Conservation (phyloP, 2,113 vertebrate genomes). For the Tenebrosternarchus preto region DNA sequence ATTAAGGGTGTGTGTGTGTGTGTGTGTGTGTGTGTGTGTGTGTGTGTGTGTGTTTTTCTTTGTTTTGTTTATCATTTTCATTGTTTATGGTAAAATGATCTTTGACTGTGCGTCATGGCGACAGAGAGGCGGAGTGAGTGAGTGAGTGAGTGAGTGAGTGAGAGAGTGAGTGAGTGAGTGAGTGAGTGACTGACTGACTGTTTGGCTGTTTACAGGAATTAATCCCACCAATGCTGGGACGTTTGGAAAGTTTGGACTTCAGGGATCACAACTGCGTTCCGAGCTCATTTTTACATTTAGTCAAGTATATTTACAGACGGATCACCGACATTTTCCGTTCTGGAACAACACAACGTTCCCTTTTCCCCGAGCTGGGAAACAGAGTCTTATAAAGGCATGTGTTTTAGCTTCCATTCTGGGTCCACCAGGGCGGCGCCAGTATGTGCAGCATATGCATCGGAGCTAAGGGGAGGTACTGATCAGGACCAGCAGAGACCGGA, state of each 20-base stretch:
- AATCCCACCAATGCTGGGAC: slow-evolving; percentile 39
- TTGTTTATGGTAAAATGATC: slow-evolving; percentile 60
- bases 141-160: slow-evolving; percentile 26
- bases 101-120: slow-evolving; percentile 46
- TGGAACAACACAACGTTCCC: slow-evolving; percentile 21
- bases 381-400: not conserved
- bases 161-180: too few relatives aligned
- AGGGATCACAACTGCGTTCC: not conserved
- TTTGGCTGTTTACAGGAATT: slow-evolving; percentile 41
- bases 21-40: too few relatives aligned
- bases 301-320: slow-evolving; percentile 13
- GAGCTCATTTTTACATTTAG: too few relatives aligned
- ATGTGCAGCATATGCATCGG: too few relatives aligned
- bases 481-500: not conserved
- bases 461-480: not conserved
- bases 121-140: slow-evolving; percentile 59
- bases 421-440: too few relatives aligned
- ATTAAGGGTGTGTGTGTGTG: slow-evolving; percentile 38
- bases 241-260: not conserved
- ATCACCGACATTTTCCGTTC: not conserved
- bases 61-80: slow-evolving; percentile 31
- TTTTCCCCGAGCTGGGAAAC: not conserved
- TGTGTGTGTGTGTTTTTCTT: not conserved
- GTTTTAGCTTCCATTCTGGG: not conserved
- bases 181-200: too few relatives aligned